Conservation (phyloP, 2,113 vertebrate species). For the Erinaceus europaeus region DNA sequence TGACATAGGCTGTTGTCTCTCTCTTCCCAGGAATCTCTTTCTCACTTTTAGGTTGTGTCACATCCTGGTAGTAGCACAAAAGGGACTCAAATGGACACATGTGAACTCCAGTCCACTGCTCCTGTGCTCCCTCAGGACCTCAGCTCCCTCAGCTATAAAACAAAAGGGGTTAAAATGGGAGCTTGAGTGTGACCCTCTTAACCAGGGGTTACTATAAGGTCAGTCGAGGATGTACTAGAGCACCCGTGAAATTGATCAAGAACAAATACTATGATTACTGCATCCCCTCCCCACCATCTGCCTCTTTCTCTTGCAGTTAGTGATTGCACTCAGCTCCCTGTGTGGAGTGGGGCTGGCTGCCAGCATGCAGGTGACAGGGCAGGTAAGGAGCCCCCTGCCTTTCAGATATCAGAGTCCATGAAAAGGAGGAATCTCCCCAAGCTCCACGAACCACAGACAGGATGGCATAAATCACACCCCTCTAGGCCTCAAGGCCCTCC, state of each 20-base stretch:
- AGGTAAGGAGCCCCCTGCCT: background rate
- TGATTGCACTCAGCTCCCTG: background rate
- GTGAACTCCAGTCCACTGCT: background rate
- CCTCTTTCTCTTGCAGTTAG: background rate
- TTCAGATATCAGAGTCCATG: slow-evolving; percentile 12
- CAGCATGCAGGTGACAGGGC: background rate
- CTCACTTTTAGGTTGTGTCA: background rate
- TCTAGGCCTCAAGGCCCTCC: slow-evolving; percentile 48
- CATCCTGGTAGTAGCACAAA: background rate
- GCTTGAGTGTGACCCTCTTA: background rate
- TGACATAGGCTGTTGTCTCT: background rate
- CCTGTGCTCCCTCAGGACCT: background rate
- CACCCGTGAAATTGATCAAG: background rate
- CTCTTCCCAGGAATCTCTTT: background rate
- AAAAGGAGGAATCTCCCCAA: background rate
- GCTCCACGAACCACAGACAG: background rate
- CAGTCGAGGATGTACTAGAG: background rate
- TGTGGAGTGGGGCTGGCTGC: background rate
- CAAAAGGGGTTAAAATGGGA: background rate
- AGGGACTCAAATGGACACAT: background rate
- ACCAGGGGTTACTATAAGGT: background rate
- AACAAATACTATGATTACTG: background rate
- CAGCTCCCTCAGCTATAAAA: background rate
- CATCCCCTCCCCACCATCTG: background rate
- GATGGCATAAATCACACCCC: slow-evolving; percentile 58